Conservation (phyloP, 1,140 invertebrate genomes). For the Diabrotica virgifera region DNA sequence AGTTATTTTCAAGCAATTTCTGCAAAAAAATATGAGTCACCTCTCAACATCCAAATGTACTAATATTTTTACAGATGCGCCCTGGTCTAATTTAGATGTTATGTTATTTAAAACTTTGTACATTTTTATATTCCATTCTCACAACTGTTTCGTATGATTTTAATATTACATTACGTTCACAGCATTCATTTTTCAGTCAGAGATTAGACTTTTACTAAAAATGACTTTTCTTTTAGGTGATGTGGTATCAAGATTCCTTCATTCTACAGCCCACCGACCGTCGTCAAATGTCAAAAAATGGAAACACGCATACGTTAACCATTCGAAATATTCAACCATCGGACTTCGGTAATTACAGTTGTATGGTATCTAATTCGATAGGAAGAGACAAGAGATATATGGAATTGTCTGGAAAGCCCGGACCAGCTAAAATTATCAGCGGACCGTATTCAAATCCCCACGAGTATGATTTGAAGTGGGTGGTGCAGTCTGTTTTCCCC, state of each 20-base stretch:
- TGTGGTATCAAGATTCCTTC: constrained; percentile 54
- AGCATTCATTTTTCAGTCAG: too few relatives aligned
- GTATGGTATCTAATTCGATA: constrained; percentile 66
- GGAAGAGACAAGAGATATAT: constrained; percentile 64
- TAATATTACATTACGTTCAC: too few relatives aligned
- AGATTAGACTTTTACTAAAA: too few relatives aligned
- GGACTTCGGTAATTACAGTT: constrained; percentile 61
- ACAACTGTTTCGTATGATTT: too few relatives aligned
- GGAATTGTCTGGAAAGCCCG: constrained; percentile 63
- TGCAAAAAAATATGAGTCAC: too few relatives aligned
- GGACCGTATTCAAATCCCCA: constrained; percentile 57
- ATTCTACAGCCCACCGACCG: constrained; percentile 51
- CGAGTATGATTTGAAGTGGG: constrained; percentile 60
- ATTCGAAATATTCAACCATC: constrained; percentile 49
- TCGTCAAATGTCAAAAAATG: constrained; percentile 50
- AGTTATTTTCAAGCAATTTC: too few relatives aligned
- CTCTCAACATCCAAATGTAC: too few relatives aligned
- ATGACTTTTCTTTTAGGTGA: constrained; percentile 37
- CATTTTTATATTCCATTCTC: too few relatives aligned
- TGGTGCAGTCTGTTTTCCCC: constrained; percentile 64
- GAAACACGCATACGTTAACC: constrained; percentile 49
- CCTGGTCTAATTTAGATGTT: too few relatives aligned
- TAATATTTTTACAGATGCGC: too few relatives aligned
- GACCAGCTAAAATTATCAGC: constrained; percentile 62
- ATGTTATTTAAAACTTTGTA: too few relatives aligned